Conservation (phyloP, 1,140 invertebrate genomes). For the Scaptomyza pallida region DNA sequence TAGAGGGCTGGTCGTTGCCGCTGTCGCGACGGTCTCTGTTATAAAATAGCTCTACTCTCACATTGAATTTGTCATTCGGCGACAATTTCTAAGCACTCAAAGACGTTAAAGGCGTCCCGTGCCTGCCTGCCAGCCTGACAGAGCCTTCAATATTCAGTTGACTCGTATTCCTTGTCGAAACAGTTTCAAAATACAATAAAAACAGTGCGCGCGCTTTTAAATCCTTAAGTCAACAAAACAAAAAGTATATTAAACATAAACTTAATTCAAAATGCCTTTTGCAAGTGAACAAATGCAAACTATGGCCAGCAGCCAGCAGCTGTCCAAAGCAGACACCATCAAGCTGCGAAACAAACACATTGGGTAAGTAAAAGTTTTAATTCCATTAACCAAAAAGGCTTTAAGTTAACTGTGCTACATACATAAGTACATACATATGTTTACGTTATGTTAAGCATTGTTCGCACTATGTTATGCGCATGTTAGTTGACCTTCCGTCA, state of each 20-base stretch:
- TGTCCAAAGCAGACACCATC: conserved; percentile 91
- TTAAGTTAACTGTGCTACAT: neutral
- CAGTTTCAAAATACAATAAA: conserved; percentile 3
- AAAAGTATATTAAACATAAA: neutral
- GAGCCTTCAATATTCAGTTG: conserved; percentile 11
- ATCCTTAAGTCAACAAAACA: conserved; percentile 5
- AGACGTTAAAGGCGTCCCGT: conserved; percentile 59
- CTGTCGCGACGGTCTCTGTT: conserved; percentile 35
- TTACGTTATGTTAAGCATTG: conserved; percentile 11
- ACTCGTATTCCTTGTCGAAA: conserved; percentile 39
- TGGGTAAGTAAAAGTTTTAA: conserved; percentile 87
- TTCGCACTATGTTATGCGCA: conserved; percentile 22
- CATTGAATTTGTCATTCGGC: conserved; percentile 62
- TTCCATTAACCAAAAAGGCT: neutral
- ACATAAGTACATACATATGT: neutral
- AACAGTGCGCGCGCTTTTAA: conserved; percentile 7
- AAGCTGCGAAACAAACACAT: conserved; percentile 90
- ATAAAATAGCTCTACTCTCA: conserved; percentile 55
- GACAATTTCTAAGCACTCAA: conserved; percentile 69
- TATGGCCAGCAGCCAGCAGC: conserved; percentile 86
- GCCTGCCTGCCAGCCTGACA: conserved; percentile 41
- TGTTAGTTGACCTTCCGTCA: conserved; percentile 58
- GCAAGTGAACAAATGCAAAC: conserved; percentile 69
- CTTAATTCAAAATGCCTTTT: conserved; percentile 68
- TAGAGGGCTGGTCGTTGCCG: conserved; percentile 37